Conservation (phyloP, 2,797 vertebrate species). For the Alauda arvensis region DNA sequence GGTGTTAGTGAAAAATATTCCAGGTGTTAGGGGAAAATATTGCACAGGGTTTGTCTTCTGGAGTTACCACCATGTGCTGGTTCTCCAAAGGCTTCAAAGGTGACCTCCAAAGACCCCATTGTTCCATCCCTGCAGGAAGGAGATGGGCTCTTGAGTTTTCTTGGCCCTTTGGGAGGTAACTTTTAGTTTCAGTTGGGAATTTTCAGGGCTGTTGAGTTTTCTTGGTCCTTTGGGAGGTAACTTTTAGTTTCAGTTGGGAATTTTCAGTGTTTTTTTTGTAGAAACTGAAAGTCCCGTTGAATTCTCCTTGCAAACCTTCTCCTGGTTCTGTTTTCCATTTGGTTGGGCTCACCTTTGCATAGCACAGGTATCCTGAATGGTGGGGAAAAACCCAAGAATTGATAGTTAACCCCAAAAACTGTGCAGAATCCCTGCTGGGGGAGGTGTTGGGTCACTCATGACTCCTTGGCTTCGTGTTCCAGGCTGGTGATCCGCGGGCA, state of each 20-base stretch:
- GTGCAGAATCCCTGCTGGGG: not conserved
- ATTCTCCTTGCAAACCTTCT: not conserved
- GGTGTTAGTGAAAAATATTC: not conserved
- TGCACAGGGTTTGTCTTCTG: not conserved
- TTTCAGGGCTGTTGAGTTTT: not conserved
- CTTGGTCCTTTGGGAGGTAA: not conserved
- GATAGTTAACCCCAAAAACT: not conserved
- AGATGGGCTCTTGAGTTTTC: not conserved
- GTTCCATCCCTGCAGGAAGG: not conserved
- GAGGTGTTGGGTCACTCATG: accelerated
- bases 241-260: not conserved
- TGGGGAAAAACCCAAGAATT: not conserved
- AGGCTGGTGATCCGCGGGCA: not conserved
- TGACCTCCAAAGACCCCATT: not conserved
- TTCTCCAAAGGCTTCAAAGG: not conserved
- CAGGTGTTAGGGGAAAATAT: accelerated
- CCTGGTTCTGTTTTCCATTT: not conserved
- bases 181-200: not conserved
- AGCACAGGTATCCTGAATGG: accelerated
- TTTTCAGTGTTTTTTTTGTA: not conserved
- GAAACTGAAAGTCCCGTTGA: not conserved
- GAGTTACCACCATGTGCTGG: not conserved
- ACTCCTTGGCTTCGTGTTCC: not conserved
- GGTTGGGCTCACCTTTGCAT: not conserved
- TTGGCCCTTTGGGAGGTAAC: not conserved